These are phyloP conservation scores for Hippocampus barbouri DNA, from an alignment of 2,113 vertebrate species.

Conservation along the genomic window DNA sequence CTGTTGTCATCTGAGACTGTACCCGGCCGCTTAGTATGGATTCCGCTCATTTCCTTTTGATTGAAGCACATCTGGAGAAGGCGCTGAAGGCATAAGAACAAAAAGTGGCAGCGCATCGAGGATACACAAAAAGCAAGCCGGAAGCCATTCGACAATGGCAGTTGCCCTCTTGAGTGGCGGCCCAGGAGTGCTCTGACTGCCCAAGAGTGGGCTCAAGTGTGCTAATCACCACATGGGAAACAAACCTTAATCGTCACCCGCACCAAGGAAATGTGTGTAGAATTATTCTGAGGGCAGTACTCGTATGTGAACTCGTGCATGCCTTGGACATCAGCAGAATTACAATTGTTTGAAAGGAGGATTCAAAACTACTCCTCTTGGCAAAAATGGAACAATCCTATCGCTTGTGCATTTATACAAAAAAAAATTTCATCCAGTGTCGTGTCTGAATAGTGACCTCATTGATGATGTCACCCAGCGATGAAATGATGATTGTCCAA, in stretches of 20 bases:
- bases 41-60: not conserved
- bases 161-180: constrained; percentile 7
- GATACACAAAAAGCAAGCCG: constrained; percentile 2
- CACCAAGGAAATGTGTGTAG: not conserved
- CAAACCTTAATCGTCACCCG: constrained; percentile 9
- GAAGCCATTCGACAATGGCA: constrained; percentile 8
- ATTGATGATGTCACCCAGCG: no score
- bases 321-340: not conserved
- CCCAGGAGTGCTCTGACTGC: constrained; percentile 23
- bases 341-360: not conserved
- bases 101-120: constrained; percentile 8
- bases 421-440: no score
- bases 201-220: constrained; percentile 32
- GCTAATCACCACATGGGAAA: constrained; percentile 28
- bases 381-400: not conserved
- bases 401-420: not conserved
- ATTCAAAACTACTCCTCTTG: not conserved
- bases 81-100: not conserved
- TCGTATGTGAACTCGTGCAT: not conserved
- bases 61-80: not conserved
- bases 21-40: not conserved
- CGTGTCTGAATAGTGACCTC: not conserved
- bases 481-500: no score
- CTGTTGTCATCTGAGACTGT: not conserved
- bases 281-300: not conserved